A percentile compares a stretch with the other conserved stretches of the same genome.
phyloP scores from a whole-genome alignment of 2,797 vertebrate species.

The Darevskia nairensis region DNA sequence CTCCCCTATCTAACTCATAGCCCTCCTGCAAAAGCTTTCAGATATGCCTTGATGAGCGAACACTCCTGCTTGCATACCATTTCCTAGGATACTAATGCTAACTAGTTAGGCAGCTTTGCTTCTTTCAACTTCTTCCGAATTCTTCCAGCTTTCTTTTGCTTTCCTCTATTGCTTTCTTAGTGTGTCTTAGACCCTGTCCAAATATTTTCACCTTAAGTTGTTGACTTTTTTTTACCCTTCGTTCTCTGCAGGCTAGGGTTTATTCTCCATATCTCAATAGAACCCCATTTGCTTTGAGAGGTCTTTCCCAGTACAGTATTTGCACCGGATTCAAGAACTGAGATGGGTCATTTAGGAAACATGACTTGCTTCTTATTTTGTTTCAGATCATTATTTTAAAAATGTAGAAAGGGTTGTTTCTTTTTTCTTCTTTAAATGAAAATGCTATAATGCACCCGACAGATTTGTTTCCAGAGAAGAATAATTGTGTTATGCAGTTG shows the following conservation, averaged over 20 bases:
- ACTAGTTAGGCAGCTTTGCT: background rate
- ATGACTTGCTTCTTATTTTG: background rate
- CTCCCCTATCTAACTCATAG: background rate
- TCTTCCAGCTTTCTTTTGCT: background rate
- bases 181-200: background rate
- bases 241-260: background rate
- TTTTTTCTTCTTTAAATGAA: background rate
- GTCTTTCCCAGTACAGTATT: background rate
- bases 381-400: background rate
- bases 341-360: background rate
- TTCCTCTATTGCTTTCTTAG: background rate
- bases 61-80: background rate
- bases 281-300: background rate
- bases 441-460: background rate
- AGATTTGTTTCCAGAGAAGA: background rate
- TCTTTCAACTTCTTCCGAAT: background rate
- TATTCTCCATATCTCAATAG: background rate
- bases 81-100: constrained; percentile 1
- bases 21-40: background rate
- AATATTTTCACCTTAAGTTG: constrained; percentile 4
- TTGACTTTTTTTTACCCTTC: background rate
- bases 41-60: background rate
- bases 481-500: background rate
- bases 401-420: background rate
- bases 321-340: background rate